phyloP scores from a whole-genome alignment of 2,888 invertebrate species.

The Drosophila lutescens region DNA sequence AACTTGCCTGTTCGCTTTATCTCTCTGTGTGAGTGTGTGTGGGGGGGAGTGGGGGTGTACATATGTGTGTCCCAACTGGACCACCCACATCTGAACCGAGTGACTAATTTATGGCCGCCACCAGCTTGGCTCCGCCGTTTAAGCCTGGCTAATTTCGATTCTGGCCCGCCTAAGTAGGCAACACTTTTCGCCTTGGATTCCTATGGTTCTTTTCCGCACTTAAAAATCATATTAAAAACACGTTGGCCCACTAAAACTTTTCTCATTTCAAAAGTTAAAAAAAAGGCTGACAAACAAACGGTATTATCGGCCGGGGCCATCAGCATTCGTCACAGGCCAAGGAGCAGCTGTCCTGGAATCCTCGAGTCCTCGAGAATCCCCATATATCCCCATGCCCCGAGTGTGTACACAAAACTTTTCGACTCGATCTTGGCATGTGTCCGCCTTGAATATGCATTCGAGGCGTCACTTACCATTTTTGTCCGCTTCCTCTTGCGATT shows the following conservation, averaged over 20 bases:
- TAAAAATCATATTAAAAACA: slow-evolving; percentile 48
- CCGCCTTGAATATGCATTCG: slow-evolving; percentile 48
- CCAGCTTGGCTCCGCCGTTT: slow-evolving; percentile 64
- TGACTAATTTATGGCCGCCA: slow-evolving; percentile 76
- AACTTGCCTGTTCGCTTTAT: slow-evolving; percentile 70
- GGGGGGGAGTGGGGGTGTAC: slow-evolving; percentile 16
- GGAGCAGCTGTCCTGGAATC: slow-evolving; percentile 35
- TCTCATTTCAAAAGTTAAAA: slow-evolving; percentile 75
- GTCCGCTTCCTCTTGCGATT: slow-evolving; percentile 8
- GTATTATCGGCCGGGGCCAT: slow-evolving; percentile 71
- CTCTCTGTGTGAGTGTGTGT: slow-evolving; percentile 30
- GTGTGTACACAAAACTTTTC: slow-evolving; percentile 38
- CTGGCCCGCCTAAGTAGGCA: slow-evolving; percentile 45
- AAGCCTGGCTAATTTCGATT: slow-evolving; percentile 55
- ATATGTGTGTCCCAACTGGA: slow-evolving; percentile 43
- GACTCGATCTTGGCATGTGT: slow-evolving; percentile 48
- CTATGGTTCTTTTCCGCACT: slow-evolving; percentile 5
- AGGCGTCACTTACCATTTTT: slow-evolving; percentile 60
- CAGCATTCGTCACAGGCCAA: slow-evolving; percentile 74
- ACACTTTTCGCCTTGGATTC: slow-evolving; percentile 19
- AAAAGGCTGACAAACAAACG: slow-evolving; percentile 65
- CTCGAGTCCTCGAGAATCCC: slow-evolving; percentile 9
- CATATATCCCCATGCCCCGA: not conserved
- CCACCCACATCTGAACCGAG: slow-evolving; percentile 64
- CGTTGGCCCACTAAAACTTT: slow-evolving; percentile 70